A percentile compares a stretch with the other conserved stretches of the same genome.
Conservation (phyloP, 1,140 invertebrate species). For the Potamilus streckersoni region DNA sequence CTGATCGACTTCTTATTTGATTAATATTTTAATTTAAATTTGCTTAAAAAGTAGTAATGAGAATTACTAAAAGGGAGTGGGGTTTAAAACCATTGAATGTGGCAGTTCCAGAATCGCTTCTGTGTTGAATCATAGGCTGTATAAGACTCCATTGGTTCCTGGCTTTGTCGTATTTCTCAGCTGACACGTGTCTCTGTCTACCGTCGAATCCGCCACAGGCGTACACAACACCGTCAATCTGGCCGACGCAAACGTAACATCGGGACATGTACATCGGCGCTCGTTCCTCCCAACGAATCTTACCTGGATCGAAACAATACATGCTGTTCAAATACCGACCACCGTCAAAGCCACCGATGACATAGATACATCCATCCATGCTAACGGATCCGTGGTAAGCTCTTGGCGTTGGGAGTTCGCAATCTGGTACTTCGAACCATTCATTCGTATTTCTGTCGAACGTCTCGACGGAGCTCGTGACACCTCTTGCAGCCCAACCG, state of each 20-base stretch:
- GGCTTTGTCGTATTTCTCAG: conserved; percentile 87
- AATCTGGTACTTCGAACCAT: conserved; percentile 69
- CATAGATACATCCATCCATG: conserved; percentile 76
- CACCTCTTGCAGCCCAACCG: conserved; percentile 78
- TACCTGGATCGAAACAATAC: conserved; percentile 47
- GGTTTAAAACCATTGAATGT: conserved; percentile 69
- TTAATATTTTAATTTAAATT: too few species aligned
- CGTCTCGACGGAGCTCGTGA: conserved; percentile 80
- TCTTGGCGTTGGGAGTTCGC: conserved; percentile 52
- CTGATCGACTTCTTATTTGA: too few species aligned
- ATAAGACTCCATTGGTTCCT: conserved; percentile 83
- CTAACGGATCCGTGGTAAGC: conserved; percentile 80
- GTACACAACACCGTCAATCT: conserved; percentile 51
- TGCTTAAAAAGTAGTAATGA: too few species aligned
- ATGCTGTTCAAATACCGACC: conserved; percentile 52
- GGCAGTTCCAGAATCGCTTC: conserved; percentile 83
- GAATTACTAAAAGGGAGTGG: too few species aligned
- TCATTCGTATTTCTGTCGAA: conserved; percentile 81
- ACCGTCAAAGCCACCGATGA: conserved; percentile 76
- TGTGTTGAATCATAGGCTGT: conserved; percentile 68
- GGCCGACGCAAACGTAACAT: conserved; percentile 47
- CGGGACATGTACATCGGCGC: conserved; percentile 56
- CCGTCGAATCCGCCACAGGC: conserved; percentile 89
- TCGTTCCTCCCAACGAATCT: conserved; percentile 48
- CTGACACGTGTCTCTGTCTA: conserved; percentile 84